Evolutionary conservation across 2,888 invertebrate genomes (phyloP).

Genomic region (Ectemnius lituratus): DNA sequence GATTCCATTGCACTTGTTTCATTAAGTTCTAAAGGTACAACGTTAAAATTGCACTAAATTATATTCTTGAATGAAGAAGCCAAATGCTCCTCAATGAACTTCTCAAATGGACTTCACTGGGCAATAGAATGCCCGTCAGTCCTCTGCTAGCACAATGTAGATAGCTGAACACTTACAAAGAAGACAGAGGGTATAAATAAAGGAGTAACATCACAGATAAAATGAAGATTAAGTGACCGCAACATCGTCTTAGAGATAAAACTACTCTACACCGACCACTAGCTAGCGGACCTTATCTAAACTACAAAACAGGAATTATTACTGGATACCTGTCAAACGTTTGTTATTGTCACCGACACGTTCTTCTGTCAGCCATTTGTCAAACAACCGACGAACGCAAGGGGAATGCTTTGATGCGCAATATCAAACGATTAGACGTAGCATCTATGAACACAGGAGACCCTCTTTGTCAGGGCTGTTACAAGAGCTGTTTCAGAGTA

Average conservation of each 20-base stretch:
- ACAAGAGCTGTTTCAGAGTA: too few relatives aligned
- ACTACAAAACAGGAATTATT: background rate
- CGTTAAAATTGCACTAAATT: too few relatives aligned
- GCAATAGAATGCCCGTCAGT: too few relatives aligned
- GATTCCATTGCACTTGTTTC: too few relatives aligned
- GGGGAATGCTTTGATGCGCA: conserved; percentile 41
- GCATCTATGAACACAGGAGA: too few relatives aligned
- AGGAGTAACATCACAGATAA: conserved; percentile 41
- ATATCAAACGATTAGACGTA: conserved; percentile 33
- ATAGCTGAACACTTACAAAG: background rate
- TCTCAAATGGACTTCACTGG: too few relatives aligned
- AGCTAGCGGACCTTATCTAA: background rate
- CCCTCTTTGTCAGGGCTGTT: too few relatives aligned
- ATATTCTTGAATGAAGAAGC: too few relatives aligned
- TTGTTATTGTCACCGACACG: conserved; percentile 23
- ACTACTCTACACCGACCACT: too few relatives aligned
- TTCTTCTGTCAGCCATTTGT: conserved; percentile 13
- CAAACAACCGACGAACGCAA: conserved; percentile 16
- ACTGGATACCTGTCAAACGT: conserved; percentile 21
- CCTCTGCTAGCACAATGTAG: too few relatives aligned
- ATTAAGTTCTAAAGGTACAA: too few relatives aligned
- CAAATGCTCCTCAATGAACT: too few relatives aligned
- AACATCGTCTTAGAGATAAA: background rate
- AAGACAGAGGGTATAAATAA: conserved; percentile 28
- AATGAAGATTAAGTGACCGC: conserved; percentile 10